Evolutionary conservation across 1,140 invertebrate species (phyloP).

Genomic region (Trinorchestia longiramus): DNA sequence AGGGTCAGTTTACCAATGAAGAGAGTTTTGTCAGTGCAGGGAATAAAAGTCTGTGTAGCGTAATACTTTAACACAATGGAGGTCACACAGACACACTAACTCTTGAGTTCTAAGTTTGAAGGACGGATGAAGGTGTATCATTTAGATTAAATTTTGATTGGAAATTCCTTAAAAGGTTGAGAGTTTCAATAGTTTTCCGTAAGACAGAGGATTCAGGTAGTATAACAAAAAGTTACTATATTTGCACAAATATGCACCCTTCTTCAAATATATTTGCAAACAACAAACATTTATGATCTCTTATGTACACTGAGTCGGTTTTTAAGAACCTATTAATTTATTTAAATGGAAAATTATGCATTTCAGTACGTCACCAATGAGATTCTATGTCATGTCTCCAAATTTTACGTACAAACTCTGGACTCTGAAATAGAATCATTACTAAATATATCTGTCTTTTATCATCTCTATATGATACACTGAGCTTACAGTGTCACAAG

Average conservation of each 20-base stretch:
- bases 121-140: neutral
- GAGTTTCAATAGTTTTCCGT: neutral
- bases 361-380: neutral
- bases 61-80: neutral
- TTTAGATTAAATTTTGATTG: neutral
- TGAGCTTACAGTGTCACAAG: neutral
- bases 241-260: neutral
- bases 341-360: neutral
- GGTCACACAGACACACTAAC: neutral
- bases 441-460: neutral
- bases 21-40: neutral
- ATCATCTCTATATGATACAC: neutral
- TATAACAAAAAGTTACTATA: neutral
- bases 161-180: neutral
- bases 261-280: neutral
- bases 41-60: neutral
- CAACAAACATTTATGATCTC: neutral
- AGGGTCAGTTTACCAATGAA: neutral
- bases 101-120: neutral
- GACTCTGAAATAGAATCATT: neutral
- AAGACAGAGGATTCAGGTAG: neutral
- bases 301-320: conserved; percentile 2
- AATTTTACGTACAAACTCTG: neutral
- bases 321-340: neutral
- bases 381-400: neutral